These are phyloP conservation scores for Oncopeltus fasciatus DNA, from an alignment of 1,140 invertebrate genomes.

Conservation along the genomic window DNA sequence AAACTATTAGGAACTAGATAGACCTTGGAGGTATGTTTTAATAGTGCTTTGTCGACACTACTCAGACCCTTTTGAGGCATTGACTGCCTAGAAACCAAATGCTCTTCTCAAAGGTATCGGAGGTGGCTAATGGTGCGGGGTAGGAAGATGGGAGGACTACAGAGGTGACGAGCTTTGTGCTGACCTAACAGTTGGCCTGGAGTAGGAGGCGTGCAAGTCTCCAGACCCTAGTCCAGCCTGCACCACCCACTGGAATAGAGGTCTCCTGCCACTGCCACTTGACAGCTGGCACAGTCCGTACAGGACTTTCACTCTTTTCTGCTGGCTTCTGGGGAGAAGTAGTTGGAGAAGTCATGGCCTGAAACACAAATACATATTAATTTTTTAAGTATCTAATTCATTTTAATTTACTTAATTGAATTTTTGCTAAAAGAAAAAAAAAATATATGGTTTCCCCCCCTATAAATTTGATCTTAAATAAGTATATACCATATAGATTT, in stretches of 20 bases:
- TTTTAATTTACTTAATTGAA: no score
- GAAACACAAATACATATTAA: no score
- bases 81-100: not conserved
- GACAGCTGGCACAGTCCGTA: not conserved
- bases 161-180: not conserved
- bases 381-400: no score
- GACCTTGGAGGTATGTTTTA: no score
- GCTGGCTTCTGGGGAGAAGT: slow-evolving; percentile 24
- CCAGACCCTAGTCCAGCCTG: slow-evolving; percentile 25
- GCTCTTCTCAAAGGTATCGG: not conserved
- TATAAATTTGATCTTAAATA: no score
- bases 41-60: no score
- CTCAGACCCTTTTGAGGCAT: not conserved
- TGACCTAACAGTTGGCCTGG: slow-evolving; percentile 23
- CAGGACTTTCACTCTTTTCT: slow-evolving; percentile 2
- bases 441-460: no score
- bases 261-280: slow-evolving; percentile 25
- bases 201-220: slow-evolving; percentile 23
- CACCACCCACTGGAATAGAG: slow-evolving; percentile 20
- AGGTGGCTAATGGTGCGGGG: no score
- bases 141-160: no score
- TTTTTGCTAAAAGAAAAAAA: no score
- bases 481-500: no score
- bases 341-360: slow-evolving; percentile 24
- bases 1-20: no score